These are phyloP conservation scores for Haemorhous mexicanus DNA, from an alignment of 2,113 vertebrate species.

Conservation along the genomic window DNA sequence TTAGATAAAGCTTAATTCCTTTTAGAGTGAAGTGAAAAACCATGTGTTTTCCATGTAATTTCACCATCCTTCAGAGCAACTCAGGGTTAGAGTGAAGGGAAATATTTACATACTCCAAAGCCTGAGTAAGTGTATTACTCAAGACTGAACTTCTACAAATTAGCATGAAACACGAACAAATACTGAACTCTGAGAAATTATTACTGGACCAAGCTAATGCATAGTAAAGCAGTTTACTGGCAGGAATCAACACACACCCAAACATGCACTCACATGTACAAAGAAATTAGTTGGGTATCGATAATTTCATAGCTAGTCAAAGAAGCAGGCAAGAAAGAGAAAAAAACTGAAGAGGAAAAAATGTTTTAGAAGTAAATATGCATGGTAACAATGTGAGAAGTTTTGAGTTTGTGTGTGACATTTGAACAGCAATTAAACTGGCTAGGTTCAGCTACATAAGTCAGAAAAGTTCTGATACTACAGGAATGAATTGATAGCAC, in stretches of 20 bases:
- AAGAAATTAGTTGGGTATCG: neutral
- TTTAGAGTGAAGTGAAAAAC: neutral
- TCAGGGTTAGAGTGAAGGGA: neutral
- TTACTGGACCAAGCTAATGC: neutral
- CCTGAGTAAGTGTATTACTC: neutral
- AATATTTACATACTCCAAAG: slow-evolving; percentile 15
- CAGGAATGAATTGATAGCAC: neutral
- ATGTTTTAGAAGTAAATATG: neutral
- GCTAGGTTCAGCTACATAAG: neutral
- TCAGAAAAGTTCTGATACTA: neutral
- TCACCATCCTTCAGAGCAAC: neutral
- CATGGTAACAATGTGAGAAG: fast-evolving
- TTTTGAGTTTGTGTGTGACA: neutral
- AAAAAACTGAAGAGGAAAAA: neutral
- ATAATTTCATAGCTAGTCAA: neutral
- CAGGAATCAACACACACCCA: neutral
- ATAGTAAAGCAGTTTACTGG: neutral
- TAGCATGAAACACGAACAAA: neutral
- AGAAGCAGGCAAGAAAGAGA: neutral
- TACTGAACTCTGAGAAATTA: neutral
- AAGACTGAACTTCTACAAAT: neutral
- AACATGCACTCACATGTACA: neutral
- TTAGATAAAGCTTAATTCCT: neutral
- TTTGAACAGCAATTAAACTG: neutral
- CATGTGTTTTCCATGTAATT: neutral